Percentiles rank a stretch among this genome's conserved stretches.
Conservation (phyloP, 2,113 vertebrate genomes). For the Megatriorchis doriae region DNA sequence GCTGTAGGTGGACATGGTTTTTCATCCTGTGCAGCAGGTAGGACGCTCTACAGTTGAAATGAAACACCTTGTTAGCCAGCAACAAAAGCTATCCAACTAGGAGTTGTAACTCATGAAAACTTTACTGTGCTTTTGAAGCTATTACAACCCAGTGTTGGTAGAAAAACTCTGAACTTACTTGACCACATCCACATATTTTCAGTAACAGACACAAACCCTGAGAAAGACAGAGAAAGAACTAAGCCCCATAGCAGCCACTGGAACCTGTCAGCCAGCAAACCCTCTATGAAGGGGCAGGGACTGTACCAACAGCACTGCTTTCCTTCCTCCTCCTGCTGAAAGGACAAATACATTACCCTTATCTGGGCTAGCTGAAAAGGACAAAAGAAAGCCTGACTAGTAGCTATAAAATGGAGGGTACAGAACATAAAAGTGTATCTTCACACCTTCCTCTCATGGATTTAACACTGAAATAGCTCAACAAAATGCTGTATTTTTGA, state of each 20-base stretch:
- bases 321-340: slow-evolving; percentile 34
- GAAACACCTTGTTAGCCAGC: neutral
- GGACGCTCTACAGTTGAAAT: slow-evolving; percentile 75
- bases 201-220: slow-evolving; percentile 65
- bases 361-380: neutral
- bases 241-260: slow-evolving; percentile 19
- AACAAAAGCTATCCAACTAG: neutral
- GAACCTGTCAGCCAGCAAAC: slow-evolving; percentile 39
- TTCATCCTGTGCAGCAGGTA: slow-evolving; percentile 85
- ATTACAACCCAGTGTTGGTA: slow-evolving; percentile 42
- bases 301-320: neutral
- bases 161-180: slow-evolving; percentile 62
- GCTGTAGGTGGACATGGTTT: slow-evolving; percentile 79
- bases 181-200: slow-evolving; percentile 62
- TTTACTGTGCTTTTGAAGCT: slow-evolving; percentile 38
- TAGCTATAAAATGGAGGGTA: neutral
- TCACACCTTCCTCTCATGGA: neutral
- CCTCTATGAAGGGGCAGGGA: neutral
- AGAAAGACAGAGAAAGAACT: slow-evolving; percentile 57
- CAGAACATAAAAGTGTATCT: neutral
- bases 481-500: neutral
- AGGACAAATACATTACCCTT: neutral
- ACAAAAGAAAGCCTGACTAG: neutral
- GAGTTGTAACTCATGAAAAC: neutral
- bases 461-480: neutral